These are phyloP conservation scores for Myioborus miniatus DNA, from an alignment of 2,797 vertebrate species.

Conservation along the genomic window DNA sequence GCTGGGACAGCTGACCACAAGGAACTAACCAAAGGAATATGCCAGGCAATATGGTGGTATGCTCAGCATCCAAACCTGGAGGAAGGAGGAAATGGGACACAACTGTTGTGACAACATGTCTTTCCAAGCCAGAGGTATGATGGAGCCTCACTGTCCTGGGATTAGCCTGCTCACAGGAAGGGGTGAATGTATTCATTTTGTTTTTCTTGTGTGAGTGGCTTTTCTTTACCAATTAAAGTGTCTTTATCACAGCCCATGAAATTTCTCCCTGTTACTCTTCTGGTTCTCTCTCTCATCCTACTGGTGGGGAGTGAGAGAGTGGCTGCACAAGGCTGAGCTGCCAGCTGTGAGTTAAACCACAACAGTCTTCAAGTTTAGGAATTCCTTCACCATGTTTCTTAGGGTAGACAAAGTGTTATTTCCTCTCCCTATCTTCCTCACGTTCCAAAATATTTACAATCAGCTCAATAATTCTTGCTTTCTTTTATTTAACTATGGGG, in stretches of 20 bases:
- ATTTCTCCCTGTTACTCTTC: neutral
- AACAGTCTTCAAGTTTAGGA: neutral
- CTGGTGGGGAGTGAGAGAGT: fast-evolving
- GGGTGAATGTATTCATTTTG: neutral
- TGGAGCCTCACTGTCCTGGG: neutral
- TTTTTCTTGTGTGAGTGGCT: neutral
- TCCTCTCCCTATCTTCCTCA: neutral
- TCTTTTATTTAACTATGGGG: neutral
- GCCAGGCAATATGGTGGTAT: neutral
- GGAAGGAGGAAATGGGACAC: neutral
- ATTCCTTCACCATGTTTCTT: neutral
- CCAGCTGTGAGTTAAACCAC: neutral
- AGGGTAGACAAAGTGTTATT: neutral
- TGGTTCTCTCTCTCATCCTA: neutral
- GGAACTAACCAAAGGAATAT: neutral
- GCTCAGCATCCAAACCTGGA: neutral
- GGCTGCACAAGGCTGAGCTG: fast-evolving
- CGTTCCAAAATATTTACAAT: slow-evolving; percentile 1
- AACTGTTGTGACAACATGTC: neutral
- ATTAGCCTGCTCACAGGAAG: neutral
- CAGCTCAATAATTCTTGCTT: neutral
- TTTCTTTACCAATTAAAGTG: neutral
- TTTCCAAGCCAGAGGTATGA: neutral
- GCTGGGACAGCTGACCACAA: neutral
- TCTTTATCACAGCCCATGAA: neutral